Evolutionary conservation across 2,113 vertebrate genomes (phyloP), one percentile per base, ranked within the genome.

Genomic region (Nothocercus nigrocapillus): DNA sequence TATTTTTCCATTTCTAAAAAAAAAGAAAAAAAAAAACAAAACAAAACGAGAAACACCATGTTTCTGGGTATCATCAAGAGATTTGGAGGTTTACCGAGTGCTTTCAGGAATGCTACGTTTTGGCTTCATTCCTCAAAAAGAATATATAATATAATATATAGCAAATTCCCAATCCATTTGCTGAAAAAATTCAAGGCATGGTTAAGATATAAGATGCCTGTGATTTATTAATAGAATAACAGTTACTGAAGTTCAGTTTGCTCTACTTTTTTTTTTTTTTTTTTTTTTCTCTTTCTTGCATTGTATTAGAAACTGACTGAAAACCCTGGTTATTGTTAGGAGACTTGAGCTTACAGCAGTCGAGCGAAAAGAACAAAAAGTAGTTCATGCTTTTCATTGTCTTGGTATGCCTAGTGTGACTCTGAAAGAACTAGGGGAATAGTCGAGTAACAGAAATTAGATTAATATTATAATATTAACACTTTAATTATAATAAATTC

Each of bases 1-100:
- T 98, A 98, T 98, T 98, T 98, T 98, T 97, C 95, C 97, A 96
- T 98, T 97, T 98, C 96, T 96, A 88, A 97, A 97, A 96, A 45
- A 49, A 49, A 49, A 49, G 88, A 51, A 72, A 49, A 49, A 49
- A 84, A 59, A 72, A 96, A 97, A 92, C 61, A 95, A 93, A 94
- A 70, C 83, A 94, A 94, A 95, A 79, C 34, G 97, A 96, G 88
- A 94, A 94, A 85, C 27, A 82, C 32, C 32, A 80, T 95, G 91
- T 94, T 97, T 97, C 95, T 91, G 86, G 18, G 47, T 93, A 95
- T 89, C 83, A 85, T 96, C 90, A 88, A 95, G 96, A 97, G 96
- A 93, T 90, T 96, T 94, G 86, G 47, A 95, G 89, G 93, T 89
- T 97, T 96, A 82, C 70, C 82, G 82, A 95, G 17, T 82, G 63